Base-by-base conservation (phyloP, 1,140 invertebrate genomes). In the Scaptomyza pallida region DNA sequence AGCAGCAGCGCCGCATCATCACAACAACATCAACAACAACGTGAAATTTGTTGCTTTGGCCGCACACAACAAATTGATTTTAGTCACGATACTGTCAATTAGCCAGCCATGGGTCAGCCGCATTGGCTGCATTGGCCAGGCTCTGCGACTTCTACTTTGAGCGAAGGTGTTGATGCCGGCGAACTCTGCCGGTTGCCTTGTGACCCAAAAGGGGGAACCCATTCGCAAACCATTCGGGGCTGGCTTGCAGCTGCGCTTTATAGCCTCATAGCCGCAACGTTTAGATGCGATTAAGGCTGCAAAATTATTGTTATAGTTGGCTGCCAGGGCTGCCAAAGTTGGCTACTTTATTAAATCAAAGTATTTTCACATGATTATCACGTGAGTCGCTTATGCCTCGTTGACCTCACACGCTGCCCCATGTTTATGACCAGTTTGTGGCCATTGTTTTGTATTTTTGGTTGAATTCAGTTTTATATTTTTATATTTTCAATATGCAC, bases 81-180 rank as follows among this genome's bases (percentile, higher is more conserved):
- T 88, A 88, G 82, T 88, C 82, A 88, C 82, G 82, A 88, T 88
- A 88, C 82, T 88, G 82, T 88, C 82, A 88, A 88, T 88, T 88
- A 88, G 82, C 78, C 69, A 86, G 72, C 83, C 82, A 88, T 76
- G 82, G 82, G 82, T 88, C 82, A 88, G 82, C 72, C 54, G 48
- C 67, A n/a, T 33, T 59, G 56, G 35, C 16, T 26, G 5, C 6
- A 26, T 9, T 30, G 45, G 48, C 55, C 50, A 26, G 35, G 50
- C 52, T 59, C 9, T 17, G 21, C 26, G 26, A 33, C 69, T 45
- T 19, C 62, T 35, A 48, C 37, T 60, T n/a, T 37, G 9, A 21
- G 55, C 47, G 61, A 41, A 88, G 83, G 82, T 88, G 82, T 88
- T 86, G 82, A 86, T 75, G 82, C 72, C 71, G 61, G 61, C 72